A percentile compares a stretch with the other conserved stretches of the same genome.
These are phyloP conservation scores for Bombus waltoni DNA, from an alignment of 1,140 invertebrate genomes.

Conservation along the genomic window DNA sequence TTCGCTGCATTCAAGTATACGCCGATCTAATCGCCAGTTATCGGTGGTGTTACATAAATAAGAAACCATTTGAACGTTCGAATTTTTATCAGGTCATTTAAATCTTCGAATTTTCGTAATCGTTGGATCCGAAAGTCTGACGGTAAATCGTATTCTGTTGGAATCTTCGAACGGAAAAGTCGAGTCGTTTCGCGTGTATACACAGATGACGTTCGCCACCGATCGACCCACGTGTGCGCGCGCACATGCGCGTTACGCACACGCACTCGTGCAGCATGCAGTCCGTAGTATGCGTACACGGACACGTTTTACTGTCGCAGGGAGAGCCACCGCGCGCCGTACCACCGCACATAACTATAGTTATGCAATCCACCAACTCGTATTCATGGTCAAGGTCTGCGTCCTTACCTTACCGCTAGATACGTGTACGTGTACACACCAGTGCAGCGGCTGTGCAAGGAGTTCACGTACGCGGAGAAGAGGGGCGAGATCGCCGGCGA, in stretches of 20 bases:
- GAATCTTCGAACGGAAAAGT: neutral
- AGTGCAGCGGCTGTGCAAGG: neutral
- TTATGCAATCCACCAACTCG: conserved; percentile 77
- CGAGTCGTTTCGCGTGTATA: neutral
- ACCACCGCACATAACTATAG: conserved; percentile 72
- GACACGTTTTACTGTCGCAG: conserved; percentile 36
- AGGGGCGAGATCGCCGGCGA: conserved; percentile 4
- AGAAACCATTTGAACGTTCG: no score
- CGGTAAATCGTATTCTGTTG: no score
- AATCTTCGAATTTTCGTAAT: no score
- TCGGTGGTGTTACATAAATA: no score
- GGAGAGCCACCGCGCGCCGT: conserved; percentile 42
- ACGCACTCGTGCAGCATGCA: no score
- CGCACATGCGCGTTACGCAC: conserved; percentile 42
- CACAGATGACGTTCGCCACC: conserved; percentile 15
- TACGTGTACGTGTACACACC: conserved; percentile 22
- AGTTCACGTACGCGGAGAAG: neutral
- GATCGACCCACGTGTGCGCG: conserved; percentile 57
- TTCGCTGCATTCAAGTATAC: no score
- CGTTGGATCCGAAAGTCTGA: no score
- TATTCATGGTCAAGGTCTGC: conserved; percentile 79
- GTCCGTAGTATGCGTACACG: neutral
- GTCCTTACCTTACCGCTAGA: conserved; percentile 63
- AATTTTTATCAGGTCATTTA: no score
- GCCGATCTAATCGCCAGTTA: no score